Conservation (phyloP, 2,113 vertebrate species). For the Cyanocitta stelleri region DNA sequence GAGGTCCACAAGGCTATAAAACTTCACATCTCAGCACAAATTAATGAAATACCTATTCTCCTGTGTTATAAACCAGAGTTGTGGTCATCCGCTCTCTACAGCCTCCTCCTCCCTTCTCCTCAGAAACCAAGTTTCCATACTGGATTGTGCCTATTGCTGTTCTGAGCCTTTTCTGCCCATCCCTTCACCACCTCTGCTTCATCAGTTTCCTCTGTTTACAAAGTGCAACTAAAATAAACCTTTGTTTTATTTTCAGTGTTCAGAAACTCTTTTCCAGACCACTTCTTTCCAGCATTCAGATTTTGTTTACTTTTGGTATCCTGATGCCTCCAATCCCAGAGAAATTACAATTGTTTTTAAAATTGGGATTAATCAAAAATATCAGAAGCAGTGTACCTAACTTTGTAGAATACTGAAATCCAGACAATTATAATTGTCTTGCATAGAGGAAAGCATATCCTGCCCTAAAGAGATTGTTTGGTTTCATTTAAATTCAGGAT, state of each 20-base stretch:
- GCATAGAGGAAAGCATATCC: neutral
- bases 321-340: neutral
- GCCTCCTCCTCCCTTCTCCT: neutral
- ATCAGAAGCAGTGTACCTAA: neutral
- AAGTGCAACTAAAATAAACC: neutral
- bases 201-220: neutral
- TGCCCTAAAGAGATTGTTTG: neutral
- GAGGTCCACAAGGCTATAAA: neutral
- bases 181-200: neutral
- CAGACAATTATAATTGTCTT: neutral
- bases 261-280: neutral
- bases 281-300: neutral
- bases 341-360: neutral
- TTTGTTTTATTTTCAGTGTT: neutral
- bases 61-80: neutral
- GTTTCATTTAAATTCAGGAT: neutral
- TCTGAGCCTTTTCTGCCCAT: neutral
- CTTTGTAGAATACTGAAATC: neutral
- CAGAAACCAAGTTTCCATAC: neutral
- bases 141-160: neutral
- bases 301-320: neutral
- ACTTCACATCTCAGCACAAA: neutral
- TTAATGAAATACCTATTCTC: neutral
- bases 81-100: neutral
- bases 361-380: neutral